Base-by-base conservation (phyloP, 1,140 invertebrate species). In the Drosophila subobscura region DNA sequence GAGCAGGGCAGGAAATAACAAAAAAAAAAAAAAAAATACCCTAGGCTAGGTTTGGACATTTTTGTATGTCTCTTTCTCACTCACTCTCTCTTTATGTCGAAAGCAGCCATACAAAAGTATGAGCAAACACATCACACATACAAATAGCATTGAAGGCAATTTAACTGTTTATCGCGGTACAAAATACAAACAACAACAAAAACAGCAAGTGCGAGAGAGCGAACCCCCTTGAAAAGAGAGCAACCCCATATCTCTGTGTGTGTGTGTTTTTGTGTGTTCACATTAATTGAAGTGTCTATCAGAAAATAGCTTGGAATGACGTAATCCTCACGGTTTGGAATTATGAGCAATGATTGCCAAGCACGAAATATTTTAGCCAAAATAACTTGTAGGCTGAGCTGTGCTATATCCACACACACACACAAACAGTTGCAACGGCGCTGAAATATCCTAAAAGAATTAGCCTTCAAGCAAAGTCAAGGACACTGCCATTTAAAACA, bases 201-300 rank as follows among this genome's bases (percentile, higher is more conserved):
- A 59, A 44, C 23, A 45, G 51, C 50, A 53, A 73, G 50, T 57
- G 51, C n/a, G 52, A 60, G 44, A 78, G 44, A 33, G 23, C 7
- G 25, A 14, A 40, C 68, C 47, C 40, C 68, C 61, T 37, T 23
- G n/a, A 47, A 27, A 47, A 64, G 60, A 61, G 49, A 75, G 23
- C 33, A 61, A 23, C 63, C 49, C 68, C n/a, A 47, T 37, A 57
- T 20, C 0, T 20, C 0, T 20, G 16, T 20, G 16, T 37, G 10
- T 10, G 10, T 37, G 33, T 37, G 33, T 37, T 8, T 27, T 27
- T 27, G 25, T 37, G 8, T 72, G 66, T 44, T 60, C 25, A 72
- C 72, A 88, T 88, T 88, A 89, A 89, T 88, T 89, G 75, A 88
- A 88, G 84, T 88, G 83, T 79, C 83, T 89, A 88, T 89, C 75